A percentile compares a stretch with the other conserved stretches of the same genome.
Conservation (phyloP, 2,888 invertebrate species). For the Alsophila aescularia region DNA sequence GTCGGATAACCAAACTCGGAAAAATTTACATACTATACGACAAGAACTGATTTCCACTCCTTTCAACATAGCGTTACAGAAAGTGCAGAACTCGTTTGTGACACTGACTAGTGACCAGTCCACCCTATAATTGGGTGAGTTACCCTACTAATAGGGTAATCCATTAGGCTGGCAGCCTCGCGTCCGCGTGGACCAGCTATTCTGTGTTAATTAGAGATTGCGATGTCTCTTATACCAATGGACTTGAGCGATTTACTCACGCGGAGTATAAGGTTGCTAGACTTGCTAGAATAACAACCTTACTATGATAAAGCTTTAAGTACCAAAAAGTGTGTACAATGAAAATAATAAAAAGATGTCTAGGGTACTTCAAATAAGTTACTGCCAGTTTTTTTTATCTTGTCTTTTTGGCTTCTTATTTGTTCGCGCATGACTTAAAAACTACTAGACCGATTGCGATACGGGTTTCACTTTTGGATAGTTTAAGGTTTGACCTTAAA, state of each 20-base stretch:
- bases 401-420: no score
- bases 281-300: neutral
- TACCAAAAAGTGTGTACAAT: no score
- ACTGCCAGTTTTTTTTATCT: no score
- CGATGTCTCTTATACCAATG: slow-evolving; percentile 53
- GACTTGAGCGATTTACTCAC: slow-evolving; percentile 55
- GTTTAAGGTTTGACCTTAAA: no score
- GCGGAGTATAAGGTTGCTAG: slow-evolving; percentile 41
- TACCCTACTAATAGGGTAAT: slow-evolving; percentile 63
- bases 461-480: no score
- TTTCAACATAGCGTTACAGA: slow-evolving; percentile 5
- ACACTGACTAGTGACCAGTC: neutral
- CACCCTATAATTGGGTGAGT: slow-evolving; percentile 60
- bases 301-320: no score
- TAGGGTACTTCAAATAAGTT: no score
- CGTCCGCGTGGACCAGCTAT: slow-evolving; percentile 43
- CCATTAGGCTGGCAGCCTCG: slow-evolving; percentile 59
- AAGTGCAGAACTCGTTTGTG: slow-evolving; percentile 9
- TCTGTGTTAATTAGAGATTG: slow-evolving; percentile 59
- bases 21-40: neutral
- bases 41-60: neutral
- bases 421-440: no score
- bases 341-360: no score
- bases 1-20: neutral
- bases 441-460: no score